Conservation (phyloP, 2,797 vertebrate species). For the Anolis apletophallus region DNA sequence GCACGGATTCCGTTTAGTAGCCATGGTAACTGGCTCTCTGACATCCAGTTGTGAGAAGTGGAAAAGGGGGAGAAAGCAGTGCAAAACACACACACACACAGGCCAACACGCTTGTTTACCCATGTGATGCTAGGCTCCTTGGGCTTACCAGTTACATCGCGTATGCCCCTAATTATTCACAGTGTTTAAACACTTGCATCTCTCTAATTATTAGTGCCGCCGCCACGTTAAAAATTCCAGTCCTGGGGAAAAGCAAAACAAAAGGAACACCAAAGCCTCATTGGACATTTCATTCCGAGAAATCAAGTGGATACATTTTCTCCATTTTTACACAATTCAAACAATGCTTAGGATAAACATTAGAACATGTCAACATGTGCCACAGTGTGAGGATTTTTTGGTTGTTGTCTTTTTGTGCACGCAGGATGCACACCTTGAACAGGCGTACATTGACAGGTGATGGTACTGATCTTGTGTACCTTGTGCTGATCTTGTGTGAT, state of each 20-base stretch:
- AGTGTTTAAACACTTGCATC: background rate
- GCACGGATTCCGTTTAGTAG: conserved; percentile 75
- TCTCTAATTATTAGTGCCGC: background rate
- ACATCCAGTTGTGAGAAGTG: conserved; percentile 68
- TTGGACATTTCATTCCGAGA: background rate
- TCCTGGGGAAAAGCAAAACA: background rate
- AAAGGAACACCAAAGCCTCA: background rate
- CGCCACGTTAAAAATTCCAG: background rate
- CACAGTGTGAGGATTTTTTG: rapidly evolving
- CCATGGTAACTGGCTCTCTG: conserved; percentile 73
- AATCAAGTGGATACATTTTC: background rate
- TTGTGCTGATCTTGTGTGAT: background rate
- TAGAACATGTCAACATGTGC: background rate
- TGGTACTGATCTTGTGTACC: background rate
- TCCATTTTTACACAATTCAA: background rate
- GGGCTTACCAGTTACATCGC: conserved; percentile 18
- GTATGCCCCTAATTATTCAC: background rate
- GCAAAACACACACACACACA: background rate
- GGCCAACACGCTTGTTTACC: background rate
- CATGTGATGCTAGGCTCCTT: conserved; percentile 4
- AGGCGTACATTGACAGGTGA: background rate
- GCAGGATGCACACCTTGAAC: background rate
- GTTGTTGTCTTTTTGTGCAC: background rate
- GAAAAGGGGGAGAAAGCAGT: conserved; percentile 41
- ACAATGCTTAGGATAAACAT: background rate